Conservation (phyloP, 2,888 invertebrate species). For the Philereme vetulata region DNA sequence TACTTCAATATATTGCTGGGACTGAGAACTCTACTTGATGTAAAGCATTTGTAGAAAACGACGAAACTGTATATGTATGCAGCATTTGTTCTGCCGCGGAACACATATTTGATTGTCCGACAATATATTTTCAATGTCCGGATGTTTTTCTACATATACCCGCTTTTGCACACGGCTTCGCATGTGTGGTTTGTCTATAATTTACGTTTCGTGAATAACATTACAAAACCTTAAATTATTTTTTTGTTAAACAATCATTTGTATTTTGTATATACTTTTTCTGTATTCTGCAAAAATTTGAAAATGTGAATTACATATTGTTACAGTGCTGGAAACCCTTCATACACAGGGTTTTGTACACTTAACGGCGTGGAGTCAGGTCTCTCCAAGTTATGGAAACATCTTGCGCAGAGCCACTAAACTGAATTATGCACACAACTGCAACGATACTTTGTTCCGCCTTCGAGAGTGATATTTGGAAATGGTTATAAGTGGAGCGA, state of each 20-base stretch:
- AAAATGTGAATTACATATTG: background rate
- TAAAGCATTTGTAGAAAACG: background rate
- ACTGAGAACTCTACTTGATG: background rate
- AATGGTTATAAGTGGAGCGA: constrained; percentile 39
- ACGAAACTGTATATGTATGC: too few species aligned
- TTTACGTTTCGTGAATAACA: too few species aligned
- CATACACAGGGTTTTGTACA: constrained; percentile 21
- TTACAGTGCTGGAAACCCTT: constrained; percentile 7
- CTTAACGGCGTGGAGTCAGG: constrained; percentile 45
- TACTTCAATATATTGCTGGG: background rate
- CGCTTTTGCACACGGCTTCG: too few species aligned
- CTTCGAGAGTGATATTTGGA: constrained; percentile 46
- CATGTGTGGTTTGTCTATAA: too few species aligned
- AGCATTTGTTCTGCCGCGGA: too few species aligned
- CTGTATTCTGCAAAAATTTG: too few species aligned
- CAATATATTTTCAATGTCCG: too few species aligned
- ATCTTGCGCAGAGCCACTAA: constrained; percentile 63
- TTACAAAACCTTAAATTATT: too few species aligned
- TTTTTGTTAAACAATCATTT: too few species aligned
- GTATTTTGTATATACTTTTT: too few species aligned
- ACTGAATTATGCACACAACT: constrained; percentile 81
- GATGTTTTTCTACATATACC: too few species aligned
- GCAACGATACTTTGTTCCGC: constrained; percentile 76
- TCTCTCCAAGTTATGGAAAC: constrained; percentile 37
- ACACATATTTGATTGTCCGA: too few species aligned